Percentiles rank a stretch among this genome's conserved stretches.
phyloP scores from a whole-genome alignment of 2,113 vertebrate genomes.

The Stigmatopora argus region DNA sequence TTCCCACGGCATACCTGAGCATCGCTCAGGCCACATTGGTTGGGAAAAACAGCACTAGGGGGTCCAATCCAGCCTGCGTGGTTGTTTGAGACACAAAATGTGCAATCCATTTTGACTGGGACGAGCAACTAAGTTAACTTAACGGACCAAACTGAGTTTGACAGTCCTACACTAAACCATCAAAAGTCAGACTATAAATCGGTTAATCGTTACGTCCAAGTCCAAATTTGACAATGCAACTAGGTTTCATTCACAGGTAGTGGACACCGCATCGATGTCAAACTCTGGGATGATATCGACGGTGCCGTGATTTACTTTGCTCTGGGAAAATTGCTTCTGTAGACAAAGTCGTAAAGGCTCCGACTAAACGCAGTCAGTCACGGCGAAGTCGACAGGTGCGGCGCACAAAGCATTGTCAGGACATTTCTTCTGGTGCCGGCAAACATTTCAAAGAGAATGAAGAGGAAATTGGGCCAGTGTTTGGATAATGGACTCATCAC shows the following conservation, averaged over 20 bases:
- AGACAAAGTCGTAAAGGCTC: neutral
- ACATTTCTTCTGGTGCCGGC: neutral
- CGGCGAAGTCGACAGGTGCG: neutral
- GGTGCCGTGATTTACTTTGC: neutral
- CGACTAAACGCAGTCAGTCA: neutral
- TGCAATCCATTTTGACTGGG: too few species aligned
- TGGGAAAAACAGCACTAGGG: too few species aligned
- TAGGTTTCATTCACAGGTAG: neutral
- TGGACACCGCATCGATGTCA: neutral
- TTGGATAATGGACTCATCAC: slow-evolving; percentile 22
- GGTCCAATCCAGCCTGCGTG: too few species aligned
- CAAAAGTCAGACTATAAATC: too few species aligned
- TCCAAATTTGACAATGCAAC: neutral
- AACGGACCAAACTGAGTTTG: too few species aligned
- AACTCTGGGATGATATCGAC: neutral
- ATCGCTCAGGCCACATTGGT: too few species aligned
- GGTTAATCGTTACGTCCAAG: too few species aligned
- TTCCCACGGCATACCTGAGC: too few species aligned
- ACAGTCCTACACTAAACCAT: too few species aligned
- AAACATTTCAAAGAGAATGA: neutral
- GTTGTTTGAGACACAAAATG: too few species aligned
- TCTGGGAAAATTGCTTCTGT: neutral
- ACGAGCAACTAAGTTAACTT: too few species aligned
- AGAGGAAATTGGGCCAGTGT: slow-evolving; percentile 21
- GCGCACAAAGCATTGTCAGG: neutral